Conservation (phyloP, 2,113 vertebrate species). For the Xiphophorus maculatus region DNA sequence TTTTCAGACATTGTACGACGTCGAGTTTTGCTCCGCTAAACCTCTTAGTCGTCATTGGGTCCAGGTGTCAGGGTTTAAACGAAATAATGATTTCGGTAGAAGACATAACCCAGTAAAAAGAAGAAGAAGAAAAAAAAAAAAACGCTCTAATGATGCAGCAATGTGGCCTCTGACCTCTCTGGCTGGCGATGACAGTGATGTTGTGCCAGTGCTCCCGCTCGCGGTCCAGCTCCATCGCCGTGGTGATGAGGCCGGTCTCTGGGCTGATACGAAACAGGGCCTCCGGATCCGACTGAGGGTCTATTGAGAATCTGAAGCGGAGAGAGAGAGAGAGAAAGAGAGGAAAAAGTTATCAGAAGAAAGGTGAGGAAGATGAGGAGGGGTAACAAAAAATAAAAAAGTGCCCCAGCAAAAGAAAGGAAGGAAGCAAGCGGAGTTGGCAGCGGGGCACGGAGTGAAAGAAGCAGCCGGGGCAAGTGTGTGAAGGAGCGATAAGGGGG, state of each 20-base stretch:
- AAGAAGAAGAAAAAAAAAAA: no score
- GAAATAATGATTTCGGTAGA: constrained; percentile 28
- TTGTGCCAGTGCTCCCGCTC: constrained; percentile 89
- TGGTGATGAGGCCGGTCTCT: constrained; percentile 86
- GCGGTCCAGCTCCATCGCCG: constrained; percentile 85
- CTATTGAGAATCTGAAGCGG: constrained; percentile 85
- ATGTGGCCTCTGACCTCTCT: constrained; percentile 82
- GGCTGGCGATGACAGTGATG: constrained; percentile 87
- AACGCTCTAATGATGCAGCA: neutral
- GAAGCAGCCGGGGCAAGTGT: constrained; percentile 57
- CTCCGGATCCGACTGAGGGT: constrained; percentile 88
- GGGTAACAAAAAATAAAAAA: constrained; percentile 6
- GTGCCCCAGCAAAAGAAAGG: constrained; percentile 22
- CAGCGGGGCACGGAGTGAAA: constrained; percentile 29
- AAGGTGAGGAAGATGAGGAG: constrained; percentile 19
- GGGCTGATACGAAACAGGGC: constrained; percentile 86
- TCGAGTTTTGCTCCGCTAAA: constrained; percentile 43
- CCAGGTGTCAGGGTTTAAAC: constrained; percentile 34
- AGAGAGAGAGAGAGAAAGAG: constrained; percentile 9
- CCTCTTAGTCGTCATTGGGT: constrained; percentile 45
- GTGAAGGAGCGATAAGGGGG: constrained; percentile 66
- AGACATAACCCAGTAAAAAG: neutral
- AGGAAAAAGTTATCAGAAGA: neutral
- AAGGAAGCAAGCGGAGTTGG: constrained; percentile 26
- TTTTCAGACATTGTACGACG: constrained; percentile 39